These are phyloP conservation scores for Caenorhabditis latens DNA, from an alignment of 1,140 invertebrate genomes.

Conservation along the genomic window DNA sequence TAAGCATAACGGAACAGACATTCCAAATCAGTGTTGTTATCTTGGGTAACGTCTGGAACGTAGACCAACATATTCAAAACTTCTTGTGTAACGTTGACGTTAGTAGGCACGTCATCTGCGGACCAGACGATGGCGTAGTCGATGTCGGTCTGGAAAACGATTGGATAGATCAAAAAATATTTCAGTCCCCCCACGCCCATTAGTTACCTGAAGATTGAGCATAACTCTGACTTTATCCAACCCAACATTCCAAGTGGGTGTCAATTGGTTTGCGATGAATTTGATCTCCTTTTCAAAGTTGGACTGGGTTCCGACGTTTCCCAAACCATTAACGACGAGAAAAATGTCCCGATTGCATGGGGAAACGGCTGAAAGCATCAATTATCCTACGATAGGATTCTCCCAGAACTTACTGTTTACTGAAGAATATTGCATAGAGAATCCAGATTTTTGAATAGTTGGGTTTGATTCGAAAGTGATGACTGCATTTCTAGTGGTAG, in stretches of 20 bases:
- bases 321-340: conserved; percentile 65
- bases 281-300: conserved; percentile 67
- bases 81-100: conserved; percentile 48
- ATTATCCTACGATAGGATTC: not conserved
- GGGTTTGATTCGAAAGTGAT: conserved; percentile 62
- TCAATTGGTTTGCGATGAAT: conserved; percentile 66
- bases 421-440: conserved; percentile 62
- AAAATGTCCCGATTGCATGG: conserved; percentile 69
- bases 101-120: conserved; percentile 49
- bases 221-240: conserved; percentile 65
- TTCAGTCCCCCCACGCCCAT: not conserved
- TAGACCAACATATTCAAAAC: conserved; percentile 59
- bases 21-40: conserved; percentile 66
- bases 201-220: conserved; percentile 63
- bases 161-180: not conserved
- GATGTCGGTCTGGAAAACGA: conserved; percentile 26
- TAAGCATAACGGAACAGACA: conserved; percentile 65
- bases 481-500: conserved; percentile 58
- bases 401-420: conserved; percentile 57
- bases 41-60: conserved; percentile 64
- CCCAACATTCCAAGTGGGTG: conserved; percentile 65
- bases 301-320: conserved; percentile 60
- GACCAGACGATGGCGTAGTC: conserved; percentile 67
- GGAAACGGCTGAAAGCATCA: conserved; percentile 60
- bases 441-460: conserved; percentile 60